Percentiles rank a stretch among this genome's conserved stretches.
phyloP scores from a whole-genome alignment of 2,797 vertebrate genomes.

The Podarcis siculus region DNA sequence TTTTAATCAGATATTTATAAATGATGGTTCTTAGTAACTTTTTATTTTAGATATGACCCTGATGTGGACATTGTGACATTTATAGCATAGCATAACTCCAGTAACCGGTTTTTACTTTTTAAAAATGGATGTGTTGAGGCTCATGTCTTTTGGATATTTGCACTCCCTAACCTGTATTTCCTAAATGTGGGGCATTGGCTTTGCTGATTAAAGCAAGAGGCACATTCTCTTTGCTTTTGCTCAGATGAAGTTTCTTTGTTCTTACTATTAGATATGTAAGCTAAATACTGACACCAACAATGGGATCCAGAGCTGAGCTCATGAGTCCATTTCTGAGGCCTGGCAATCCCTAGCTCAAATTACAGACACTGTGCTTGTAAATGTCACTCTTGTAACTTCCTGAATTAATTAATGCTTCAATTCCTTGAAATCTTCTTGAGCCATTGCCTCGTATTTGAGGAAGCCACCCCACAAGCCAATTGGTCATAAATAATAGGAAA shows the following conservation, averaged over 20 bases:
- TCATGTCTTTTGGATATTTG: background rate
- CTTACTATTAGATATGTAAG: background rate
- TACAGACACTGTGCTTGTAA: background rate
- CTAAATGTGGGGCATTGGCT: background rate
- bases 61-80: background rate
- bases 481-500: background rate
- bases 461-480: background rate
- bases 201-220: background rate
- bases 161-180: background rate
- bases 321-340: background rate
- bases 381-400: background rate
- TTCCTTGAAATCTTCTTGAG: background rate
- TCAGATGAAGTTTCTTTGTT: background rate
- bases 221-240: background rate
- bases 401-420: background rate
- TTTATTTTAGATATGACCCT: background rate
- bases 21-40: background rate
- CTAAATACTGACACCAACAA: background rate
- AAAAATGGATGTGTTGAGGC: background rate
- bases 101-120: background rate
- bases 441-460: background rate
- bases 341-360: background rate
- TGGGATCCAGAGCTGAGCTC: background rate
- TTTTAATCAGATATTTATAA: conserved; percentile 25
- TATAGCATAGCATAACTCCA: background rate